Conservation (phyloP, 2,113 vertebrate genomes). For the Cavia aperea region DNA sequence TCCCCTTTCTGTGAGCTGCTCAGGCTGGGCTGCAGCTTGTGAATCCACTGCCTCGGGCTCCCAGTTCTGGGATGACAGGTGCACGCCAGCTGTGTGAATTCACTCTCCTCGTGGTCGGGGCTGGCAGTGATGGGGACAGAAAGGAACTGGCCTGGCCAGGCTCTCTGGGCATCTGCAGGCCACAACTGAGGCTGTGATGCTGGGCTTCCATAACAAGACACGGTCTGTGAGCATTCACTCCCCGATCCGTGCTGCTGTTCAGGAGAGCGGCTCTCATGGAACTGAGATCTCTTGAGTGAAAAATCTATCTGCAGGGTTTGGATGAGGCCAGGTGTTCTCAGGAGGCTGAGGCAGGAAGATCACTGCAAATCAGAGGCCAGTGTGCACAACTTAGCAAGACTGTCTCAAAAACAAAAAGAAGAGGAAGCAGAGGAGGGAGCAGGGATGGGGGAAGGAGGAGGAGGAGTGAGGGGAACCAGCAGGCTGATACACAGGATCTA, state of each 20-base stretch:
- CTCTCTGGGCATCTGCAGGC: not conserved
- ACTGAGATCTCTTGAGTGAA: not conserved
- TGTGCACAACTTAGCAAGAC: too few species aligned
- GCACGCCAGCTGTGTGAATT: not conserved
- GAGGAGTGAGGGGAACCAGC: too few species aligned
- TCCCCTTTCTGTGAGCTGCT: not conserved
- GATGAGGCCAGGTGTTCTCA: not conserved
- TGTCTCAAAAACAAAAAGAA: too few species aligned
- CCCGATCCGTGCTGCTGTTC: not conserved
- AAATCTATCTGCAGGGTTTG: not conserved
- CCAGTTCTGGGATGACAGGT: not conserved
- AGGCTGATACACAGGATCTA: not conserved
- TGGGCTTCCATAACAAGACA: not conserved
- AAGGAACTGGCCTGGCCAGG: not conserved
- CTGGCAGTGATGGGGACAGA: not conserved
- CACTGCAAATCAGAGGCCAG: not conserved
- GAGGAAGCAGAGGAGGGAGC: too few species aligned
- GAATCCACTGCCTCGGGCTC: not conserved
- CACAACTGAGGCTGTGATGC: not conserved
- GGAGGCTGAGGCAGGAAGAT: not conserved
- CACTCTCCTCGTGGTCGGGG: not conserved
- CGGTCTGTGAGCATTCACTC: not conserved
- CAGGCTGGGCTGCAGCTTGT: not conserved
- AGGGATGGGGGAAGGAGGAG: too few species aligned
- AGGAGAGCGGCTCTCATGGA: not conserved